Evolutionary conservation across 2,113 vertebrate species (phyloP).

Genomic region (Eulemur macaco): DNA sequence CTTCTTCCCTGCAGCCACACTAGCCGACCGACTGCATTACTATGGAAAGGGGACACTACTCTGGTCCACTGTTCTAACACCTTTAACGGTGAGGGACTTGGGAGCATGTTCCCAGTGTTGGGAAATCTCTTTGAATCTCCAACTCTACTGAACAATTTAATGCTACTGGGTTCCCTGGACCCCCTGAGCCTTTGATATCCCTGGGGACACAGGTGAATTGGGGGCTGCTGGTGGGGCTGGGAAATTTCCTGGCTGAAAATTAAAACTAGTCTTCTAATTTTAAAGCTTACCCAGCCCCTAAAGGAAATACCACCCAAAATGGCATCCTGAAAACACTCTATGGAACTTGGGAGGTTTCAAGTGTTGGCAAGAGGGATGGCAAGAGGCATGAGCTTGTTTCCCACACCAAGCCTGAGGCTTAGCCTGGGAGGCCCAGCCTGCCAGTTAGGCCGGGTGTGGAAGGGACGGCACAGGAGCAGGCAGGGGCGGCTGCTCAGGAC

Average conservation of each 20-base stretch:
- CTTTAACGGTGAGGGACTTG: not conserved
- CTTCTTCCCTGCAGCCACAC: not conserved
- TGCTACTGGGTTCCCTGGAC: not conserved
- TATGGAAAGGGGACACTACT: rapidly evolving
- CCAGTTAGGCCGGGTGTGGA: not conserved
- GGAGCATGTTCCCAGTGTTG: not conserved
- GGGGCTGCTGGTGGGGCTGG: not conserved
- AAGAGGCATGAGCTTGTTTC: not conserved
- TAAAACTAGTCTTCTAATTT: not conserved
- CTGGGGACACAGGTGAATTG: not conserved
- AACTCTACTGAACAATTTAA: not conserved
- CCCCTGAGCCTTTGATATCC: not conserved
- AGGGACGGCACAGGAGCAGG: not conserved
- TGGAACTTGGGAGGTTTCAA: not conserved
- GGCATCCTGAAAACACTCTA: not conserved
- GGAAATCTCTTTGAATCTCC: not conserved
- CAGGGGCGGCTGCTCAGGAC: not conserved
- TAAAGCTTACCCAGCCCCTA: not conserved
- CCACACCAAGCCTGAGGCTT: not conserved
- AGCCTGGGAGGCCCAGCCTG: not conserved
- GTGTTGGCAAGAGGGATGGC: not conserved
- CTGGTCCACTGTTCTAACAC: not conserved
- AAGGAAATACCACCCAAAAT: not conserved
- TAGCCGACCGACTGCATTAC: rapidly evolving
- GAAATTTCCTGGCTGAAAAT: not conserved